Conservation (phyloP, 2,888 invertebrate species). For the Pollenia amentaria region DNA sequence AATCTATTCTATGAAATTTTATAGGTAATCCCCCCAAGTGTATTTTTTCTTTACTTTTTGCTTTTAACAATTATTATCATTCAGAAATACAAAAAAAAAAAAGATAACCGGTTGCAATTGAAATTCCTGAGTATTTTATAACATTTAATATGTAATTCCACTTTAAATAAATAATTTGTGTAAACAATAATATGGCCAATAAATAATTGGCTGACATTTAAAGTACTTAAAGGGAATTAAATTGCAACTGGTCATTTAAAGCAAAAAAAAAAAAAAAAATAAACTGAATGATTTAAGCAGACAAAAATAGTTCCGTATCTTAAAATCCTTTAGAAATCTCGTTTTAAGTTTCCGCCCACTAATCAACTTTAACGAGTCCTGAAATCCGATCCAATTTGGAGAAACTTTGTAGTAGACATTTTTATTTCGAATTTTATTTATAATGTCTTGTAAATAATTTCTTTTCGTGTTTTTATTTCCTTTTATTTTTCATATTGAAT, state of each 20-base stretch:
- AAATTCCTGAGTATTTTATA: slow-evolving; percentile 27
- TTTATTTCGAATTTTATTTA: background rate
- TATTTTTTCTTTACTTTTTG: background rate
- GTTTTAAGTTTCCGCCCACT: no score
- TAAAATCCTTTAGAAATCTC: no score
- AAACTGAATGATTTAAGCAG: no score
- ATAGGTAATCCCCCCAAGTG: background rate
- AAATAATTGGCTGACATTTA: slow-evolving; percentile 24
- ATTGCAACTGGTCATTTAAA: background rate
- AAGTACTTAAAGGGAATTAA: slow-evolving; percentile 1
- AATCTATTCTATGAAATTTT: slow-evolving; percentile 10
- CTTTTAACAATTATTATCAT: background rate
- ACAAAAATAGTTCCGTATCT: no score
- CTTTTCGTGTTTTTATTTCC: background rate
- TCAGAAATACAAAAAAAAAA: background rate
- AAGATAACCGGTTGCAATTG: slow-evolving; percentile 3
- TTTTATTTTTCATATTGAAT: background rate
- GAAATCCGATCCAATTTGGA: background rate
- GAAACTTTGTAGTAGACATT: background rate
- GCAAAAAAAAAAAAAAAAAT: no score
- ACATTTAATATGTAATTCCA: slow-evolving; percentile 20
- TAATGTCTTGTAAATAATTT: slow-evolving; percentile 10
- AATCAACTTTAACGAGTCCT: no score
- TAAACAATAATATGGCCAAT: background rate
- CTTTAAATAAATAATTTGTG: slow-evolving; percentile 1